phyloP scores from a whole-genome alignment of 2,113 vertebrate species.

The Barbus barbus region DNA sequence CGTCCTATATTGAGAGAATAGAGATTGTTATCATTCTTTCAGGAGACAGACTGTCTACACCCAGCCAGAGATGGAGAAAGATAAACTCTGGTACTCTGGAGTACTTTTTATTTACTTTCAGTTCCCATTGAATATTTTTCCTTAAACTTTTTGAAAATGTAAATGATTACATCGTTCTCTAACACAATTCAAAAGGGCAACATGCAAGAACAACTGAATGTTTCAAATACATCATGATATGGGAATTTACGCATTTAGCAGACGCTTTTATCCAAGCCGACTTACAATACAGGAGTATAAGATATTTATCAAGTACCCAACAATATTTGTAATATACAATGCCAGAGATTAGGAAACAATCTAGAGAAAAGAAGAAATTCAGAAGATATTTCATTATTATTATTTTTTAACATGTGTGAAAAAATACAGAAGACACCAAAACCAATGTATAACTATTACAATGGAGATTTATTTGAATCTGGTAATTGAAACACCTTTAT shows the following conservation, averaged over 20 bases:
- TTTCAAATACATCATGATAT: background rate
- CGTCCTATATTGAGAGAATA: constrained; percentile 52
- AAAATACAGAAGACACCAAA: constrained; percentile 18
- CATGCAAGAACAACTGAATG: background rate
- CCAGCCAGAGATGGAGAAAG: constrained; percentile 57
- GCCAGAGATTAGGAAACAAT: too few species aligned
- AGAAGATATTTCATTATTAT: too few species aligned
- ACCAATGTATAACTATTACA: background rate
- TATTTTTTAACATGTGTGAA: too few species aligned
- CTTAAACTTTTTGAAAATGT: background rate
- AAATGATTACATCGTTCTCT: background rate
- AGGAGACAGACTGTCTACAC: constrained; percentile 67
- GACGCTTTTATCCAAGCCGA: too few species aligned
- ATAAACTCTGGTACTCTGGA: background rate
- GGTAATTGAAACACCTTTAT: constrained; percentile 3
- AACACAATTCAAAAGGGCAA: background rate
- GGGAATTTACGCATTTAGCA: too few species aligned
- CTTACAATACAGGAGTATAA: too few species aligned
- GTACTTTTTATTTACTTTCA: background rate
- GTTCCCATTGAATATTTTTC: background rate
- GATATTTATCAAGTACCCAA: too few species aligned
- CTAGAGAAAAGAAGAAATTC: too few species aligned
- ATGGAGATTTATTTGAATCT: constrained; percentile 29
- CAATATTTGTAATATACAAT: too few species aligned
- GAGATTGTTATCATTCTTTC: constrained; percentile 67